phyloP scores from a whole-genome alignment of 2,113 vertebrate species.

The Melanostigma gelatinosum region DNA sequence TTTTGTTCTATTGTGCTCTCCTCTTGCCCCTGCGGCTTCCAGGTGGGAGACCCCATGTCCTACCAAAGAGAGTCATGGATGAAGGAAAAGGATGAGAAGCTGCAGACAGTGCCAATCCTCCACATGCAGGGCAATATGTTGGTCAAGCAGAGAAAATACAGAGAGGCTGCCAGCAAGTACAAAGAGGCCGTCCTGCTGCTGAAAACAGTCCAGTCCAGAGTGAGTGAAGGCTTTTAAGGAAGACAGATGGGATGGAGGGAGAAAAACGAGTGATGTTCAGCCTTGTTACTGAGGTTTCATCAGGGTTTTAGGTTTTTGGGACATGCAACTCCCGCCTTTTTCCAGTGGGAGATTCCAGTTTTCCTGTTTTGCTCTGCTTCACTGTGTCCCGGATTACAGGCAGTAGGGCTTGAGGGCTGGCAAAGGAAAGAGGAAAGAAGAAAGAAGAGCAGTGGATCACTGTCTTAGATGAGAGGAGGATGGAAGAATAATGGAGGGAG shows the following conservation, averaged over 20 bases:
- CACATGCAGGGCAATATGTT: slow-evolving; percentile 88
- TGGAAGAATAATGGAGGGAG: slow-evolving; percentile 12
- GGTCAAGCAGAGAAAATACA: slow-evolving; percentile 83
- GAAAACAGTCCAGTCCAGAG: slow-evolving; percentile 88
- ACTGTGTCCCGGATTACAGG: slow-evolving; percentile 32
- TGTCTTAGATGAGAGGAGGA: slow-evolving; percentile 27
- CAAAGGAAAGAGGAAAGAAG: slow-evolving; percentile 6
- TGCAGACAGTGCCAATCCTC: slow-evolving; percentile 83
- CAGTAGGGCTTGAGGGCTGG: slow-evolving; percentile 20
- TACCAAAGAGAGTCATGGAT: slow-evolving; percentile 91
- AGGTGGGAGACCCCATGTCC: slow-evolving; percentile 88
- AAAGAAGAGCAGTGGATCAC: not conserved
- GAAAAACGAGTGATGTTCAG: not conserved
- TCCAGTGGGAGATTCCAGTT: slow-evolving; percentile 47
- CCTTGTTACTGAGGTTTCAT: slow-evolving; percentile 11
- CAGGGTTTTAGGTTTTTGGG: slow-evolving; percentile 53
- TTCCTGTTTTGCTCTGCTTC: slow-evolving; percentile 52
- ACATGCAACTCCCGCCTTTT: slow-evolving; percentile 20
- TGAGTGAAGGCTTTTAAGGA: slow-evolving; percentile 59
- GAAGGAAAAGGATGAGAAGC: slow-evolving; percentile 91
- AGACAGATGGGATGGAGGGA: not conserved
- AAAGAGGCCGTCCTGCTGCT: slow-evolving; percentile 90
- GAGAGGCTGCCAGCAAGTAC: slow-evolving; percentile 85
- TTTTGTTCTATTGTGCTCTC: not conserved
- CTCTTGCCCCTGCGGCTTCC: slow-evolving; percentile 19